phyloP scores from a whole-genome alignment of 2,113 vertebrate species.

The Oreotrochilus melanogaster region DNA sequence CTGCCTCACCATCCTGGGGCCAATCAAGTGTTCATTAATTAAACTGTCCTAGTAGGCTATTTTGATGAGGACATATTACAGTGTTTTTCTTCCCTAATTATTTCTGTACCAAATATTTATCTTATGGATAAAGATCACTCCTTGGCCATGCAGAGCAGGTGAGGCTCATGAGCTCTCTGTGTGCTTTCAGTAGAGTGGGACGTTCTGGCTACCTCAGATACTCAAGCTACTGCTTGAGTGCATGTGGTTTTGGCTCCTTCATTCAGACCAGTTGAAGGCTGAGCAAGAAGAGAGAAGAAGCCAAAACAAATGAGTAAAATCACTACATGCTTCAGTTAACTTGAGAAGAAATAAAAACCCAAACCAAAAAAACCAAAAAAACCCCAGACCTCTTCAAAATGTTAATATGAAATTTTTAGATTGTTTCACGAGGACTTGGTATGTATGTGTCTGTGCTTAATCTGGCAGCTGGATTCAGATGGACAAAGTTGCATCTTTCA shows the following conservation, averaged over 20 bases:
- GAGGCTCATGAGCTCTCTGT: fast-evolving
- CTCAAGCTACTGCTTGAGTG: background rate
- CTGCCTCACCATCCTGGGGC: background rate
- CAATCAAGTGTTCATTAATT: background rate
- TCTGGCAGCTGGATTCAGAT: background rate
- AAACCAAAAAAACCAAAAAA: background rate
- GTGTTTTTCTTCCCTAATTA: background rate
- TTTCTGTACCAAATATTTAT: background rate
- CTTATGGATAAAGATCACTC: background rate
- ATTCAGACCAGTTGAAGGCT: background rate
- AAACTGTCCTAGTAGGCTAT: background rate
- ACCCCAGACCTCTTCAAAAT: background rate
- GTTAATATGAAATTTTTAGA: background rate
- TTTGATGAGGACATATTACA: background rate
- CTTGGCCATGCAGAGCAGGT: background rate
- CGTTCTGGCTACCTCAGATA: background rate
- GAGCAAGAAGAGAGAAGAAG: background rate
- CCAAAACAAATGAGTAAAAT: background rate
- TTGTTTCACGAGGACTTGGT: background rate
- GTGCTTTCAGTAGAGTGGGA: background rate
- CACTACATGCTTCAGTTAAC: too few species aligned
- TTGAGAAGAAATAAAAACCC: too few species aligned
- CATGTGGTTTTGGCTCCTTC: background rate
- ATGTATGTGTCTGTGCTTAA: fast-evolving
- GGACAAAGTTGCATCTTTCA: background rate